Conservation (phyloP, 2,113 vertebrate species). For the Toxostoma redivivum region DNA sequence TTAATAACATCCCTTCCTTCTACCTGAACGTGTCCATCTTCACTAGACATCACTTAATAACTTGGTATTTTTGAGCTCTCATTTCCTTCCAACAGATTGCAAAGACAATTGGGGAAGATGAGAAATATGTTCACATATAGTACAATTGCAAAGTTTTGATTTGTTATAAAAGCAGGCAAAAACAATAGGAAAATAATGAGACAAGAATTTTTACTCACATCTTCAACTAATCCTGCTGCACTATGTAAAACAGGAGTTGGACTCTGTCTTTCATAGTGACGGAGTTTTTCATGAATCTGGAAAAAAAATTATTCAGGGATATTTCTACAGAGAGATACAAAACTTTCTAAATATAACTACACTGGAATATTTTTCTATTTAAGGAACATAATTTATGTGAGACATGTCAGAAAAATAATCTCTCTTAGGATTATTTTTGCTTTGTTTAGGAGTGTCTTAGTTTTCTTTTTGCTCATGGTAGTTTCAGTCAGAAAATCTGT, state of each 20-base stretch:
- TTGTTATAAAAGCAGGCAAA: background rate
- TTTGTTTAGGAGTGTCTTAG: background rate
- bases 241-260: constrained; percentile 88
- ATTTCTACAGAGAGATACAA: background rate
- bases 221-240: constrained; percentile 86
- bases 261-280: constrained; percentile 86
- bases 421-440: background rate
- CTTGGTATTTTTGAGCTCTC: background rate
- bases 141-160: background rate
- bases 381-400: background rate
- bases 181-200: background rate
- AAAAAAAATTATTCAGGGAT: constrained; percentile 34
- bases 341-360: background rate
- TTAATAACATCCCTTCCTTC: background rate
- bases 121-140: background rate
- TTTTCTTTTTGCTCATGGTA: background rate
- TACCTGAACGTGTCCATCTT: background rate
- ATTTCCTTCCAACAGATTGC: background rate
- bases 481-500: background rate
- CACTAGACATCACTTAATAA: background rate
- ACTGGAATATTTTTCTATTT: background rate
- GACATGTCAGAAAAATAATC: background rate
- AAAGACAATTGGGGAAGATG: background rate
- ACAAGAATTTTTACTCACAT: constrained; percentile 76
- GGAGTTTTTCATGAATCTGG: constrained; percentile 92